Conservation (phyloP, 2,888 invertebrate species). For the Scaptomyza tumidula region DNA sequence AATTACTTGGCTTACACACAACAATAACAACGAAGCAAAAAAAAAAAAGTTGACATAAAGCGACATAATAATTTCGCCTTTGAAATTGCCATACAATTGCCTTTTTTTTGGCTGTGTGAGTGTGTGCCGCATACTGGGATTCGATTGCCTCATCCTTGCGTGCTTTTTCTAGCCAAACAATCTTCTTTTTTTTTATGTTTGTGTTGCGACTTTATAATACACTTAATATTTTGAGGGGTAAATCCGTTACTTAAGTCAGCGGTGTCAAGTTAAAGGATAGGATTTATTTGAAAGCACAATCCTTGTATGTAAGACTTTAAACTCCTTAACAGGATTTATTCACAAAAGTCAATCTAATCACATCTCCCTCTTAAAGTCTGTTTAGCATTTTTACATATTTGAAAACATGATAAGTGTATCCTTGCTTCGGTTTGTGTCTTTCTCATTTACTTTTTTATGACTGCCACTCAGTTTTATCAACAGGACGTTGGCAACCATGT, state of each 20-base stretch:
- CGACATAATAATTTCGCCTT: slow-evolving; percentile 78
- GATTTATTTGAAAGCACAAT: neutral
- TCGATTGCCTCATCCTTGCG: slow-evolving; percentile 19
- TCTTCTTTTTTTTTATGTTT: slow-evolving; percentile 25
- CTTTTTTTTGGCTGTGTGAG: slow-evolving; percentile 33
- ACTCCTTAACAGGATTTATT: neutral
- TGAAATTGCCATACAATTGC: slow-evolving; percentile 78
- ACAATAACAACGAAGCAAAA: slow-evolving; percentile 2
- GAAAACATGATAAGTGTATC: slow-evolving; percentile 7
- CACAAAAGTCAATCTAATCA: neutral
- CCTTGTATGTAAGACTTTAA: neutral
- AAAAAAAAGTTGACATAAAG: slow-evolving; percentile 69
- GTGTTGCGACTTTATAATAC: slow-evolving; percentile 43
- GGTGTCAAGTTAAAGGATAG: neutral
- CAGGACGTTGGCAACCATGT: slow-evolving; percentile 34
- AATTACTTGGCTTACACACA: slow-evolving; percentile 8
- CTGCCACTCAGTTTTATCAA: slow-evolving; percentile 53
- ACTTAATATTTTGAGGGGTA: slow-evolving; percentile 15
- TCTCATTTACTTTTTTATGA: slow-evolving; percentile 33
- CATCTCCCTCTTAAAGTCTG: neutral
- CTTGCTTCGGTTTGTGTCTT: slow-evolving; percentile 10
- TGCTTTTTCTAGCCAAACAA: no score
- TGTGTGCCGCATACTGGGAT: slow-evolving; percentile 33
- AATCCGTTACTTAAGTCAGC: neutral
- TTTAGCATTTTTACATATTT: neutral